Percentiles rank a stretch among this genome's conserved stretches.
phyloP scores from a whole-genome alignment of 2,797 vertebrate genomes.

The Brotogeris chrysoptera region DNA sequence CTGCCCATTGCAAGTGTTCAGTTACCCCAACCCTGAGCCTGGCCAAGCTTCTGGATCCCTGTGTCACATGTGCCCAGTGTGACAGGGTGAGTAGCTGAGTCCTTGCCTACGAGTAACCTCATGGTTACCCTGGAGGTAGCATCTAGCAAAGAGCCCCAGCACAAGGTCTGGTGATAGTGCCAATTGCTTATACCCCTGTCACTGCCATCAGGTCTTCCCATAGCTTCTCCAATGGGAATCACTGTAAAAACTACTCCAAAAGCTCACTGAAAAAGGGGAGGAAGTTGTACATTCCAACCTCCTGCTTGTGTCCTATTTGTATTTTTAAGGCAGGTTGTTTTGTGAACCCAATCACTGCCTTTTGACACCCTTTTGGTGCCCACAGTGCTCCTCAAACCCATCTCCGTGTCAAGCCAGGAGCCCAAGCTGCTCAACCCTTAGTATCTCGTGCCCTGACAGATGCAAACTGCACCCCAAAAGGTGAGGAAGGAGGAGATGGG shows the following conservation, averaged over 20 bases:
- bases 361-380: background rate
- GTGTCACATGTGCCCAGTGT: background rate
- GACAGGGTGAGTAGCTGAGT: background rate
- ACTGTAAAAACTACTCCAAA: background rate
- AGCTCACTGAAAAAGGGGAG: fast-evolving
- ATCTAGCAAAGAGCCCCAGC: background rate
- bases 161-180: fast-evolving
- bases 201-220: background rate
- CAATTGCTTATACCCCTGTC: background rate
- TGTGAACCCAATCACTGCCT: background rate
- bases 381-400: background rate
- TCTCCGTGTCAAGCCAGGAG: background rate
- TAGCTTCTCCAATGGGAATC: background rate
- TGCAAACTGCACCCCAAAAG: background rate
- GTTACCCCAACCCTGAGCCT: background rate
- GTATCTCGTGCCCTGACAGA: background rate
- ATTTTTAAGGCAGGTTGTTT: background rate
- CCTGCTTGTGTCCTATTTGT: background rate
- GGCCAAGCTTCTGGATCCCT: background rate
- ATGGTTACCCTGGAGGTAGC: too few relatives aligned
- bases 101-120: background rate
- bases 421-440: background rate
- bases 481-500: background rate
- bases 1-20: background rate
- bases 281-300: background rate